Percentiles rank a stretch among this genome's conserved stretches.
phyloP scores from a whole-genome alignment of 2,113 vertebrate genomes.

The Saccopteryx leptura region DNA sequence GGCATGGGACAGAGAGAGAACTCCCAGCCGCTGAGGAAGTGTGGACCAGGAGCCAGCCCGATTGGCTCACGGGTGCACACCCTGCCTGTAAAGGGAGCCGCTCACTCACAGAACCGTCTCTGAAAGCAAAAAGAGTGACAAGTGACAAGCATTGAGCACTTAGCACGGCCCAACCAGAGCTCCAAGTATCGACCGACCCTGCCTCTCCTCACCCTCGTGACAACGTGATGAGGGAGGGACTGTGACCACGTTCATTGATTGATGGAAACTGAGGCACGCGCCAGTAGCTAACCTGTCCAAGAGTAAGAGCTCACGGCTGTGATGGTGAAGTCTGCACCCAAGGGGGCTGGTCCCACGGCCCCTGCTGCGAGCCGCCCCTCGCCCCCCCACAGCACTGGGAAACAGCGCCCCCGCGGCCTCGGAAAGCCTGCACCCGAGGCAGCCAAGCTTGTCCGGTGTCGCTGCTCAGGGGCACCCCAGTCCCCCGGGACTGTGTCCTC shows the following conservation, averaged over 20 bases:
- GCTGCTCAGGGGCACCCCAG: background rate
- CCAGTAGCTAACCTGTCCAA: fast-evolving
- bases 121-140: background rate
- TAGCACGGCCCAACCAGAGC: background rate
- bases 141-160: background rate
- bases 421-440: background rate
- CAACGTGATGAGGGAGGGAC: fast-evolving
- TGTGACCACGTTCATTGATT: fast-evolving
- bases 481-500: fast-evolving
- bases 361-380: fast-evolving
- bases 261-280: conserved; percentile 11
- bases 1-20: background rate
- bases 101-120: conserved; percentile 79
- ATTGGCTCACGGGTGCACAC: background rate
- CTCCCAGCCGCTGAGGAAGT: background rate
- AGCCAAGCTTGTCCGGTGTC: background rate
- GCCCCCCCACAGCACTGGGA: fast-evolving
- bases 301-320: background rate
- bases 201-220: fast-evolving
- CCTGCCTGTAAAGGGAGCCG: background rate
- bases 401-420: background rate
- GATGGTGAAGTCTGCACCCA: background rate
- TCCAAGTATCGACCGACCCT: background rate
- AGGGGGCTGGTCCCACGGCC: fast-evolving
- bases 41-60: conserved; percentile 18